These are phyloP conservation scores for Machaerirhynchus nigripectus DNA, from an alignment of 2,113 vertebrate genomes.

Conservation along the genomic window DNA sequence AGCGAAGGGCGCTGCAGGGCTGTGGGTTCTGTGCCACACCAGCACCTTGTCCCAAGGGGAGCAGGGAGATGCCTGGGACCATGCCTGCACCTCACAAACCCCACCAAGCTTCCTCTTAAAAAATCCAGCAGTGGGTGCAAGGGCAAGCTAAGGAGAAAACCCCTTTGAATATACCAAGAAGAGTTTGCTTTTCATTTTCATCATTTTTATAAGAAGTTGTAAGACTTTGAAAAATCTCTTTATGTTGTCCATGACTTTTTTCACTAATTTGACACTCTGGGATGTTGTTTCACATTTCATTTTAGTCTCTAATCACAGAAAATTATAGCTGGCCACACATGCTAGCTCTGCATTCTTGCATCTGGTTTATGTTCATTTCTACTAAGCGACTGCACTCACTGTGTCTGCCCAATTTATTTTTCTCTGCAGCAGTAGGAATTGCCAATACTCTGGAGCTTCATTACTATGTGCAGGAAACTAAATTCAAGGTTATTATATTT, in stretches of 20 bases:
- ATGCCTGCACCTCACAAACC: too few relatives aligned
- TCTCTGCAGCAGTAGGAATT: constrained; percentile 46
- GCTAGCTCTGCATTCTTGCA: constrained; percentile 68
- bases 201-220: constrained; percentile 44
- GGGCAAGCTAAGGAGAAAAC: not conserved
- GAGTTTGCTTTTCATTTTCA: constrained; percentile 19
- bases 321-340: constrained; percentile 47
- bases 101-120: not conserved
- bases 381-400: constrained; percentile 42
- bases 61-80: not conserved
- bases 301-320: constrained; percentile 70
- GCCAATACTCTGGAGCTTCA: constrained; percentile 61
- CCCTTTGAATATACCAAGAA: not conserved
- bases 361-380: constrained; percentile 63
- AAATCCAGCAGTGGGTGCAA: not conserved
- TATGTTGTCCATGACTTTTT: constrained; percentile 29
- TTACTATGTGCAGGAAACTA: constrained; percentile 54
- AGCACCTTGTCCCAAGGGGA: fast-evolving
- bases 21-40: not conserved
- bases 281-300: constrained; percentile 67
- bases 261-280: constrained; percentile 67
- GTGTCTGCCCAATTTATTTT: constrained; percentile 61
- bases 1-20: not conserved
- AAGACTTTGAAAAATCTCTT: constrained; percentile 8
- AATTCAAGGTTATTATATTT: constrained; percentile 65